Evolutionary conservation across 2,797 vertebrate species (phyloP).

Genomic region (Remorina albescens): DNA sequence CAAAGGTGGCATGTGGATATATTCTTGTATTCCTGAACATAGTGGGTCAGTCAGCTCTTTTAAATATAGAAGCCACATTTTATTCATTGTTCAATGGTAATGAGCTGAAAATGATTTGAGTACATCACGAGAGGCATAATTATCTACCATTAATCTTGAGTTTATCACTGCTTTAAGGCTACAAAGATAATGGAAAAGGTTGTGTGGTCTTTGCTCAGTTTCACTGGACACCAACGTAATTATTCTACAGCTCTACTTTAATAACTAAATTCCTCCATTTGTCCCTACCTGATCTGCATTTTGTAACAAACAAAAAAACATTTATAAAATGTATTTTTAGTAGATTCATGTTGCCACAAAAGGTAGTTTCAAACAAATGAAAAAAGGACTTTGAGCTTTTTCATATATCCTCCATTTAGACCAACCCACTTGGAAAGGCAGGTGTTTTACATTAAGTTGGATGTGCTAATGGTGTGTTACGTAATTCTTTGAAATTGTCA

Average conservation of each 20-base stretch:
- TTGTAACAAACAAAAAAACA: too few species aligned
- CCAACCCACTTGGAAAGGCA: too few species aligned
- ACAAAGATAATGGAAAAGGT: background rate
- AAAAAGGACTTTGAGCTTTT: too few species aligned
- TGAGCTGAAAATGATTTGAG: background rate
- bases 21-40: background rate
- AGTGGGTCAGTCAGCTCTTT: constrained; percentile 7
- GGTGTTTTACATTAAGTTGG: too few species aligned
- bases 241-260: background rate
- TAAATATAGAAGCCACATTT: background rate
- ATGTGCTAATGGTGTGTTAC: too few species aligned
- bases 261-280: background rate
- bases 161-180: background rate
- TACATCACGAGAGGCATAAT: background rate
- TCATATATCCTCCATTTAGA: too few species aligned
- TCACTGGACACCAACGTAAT: background rate
- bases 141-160: background rate
- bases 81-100: background rate
- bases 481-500: too few species aligned
- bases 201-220: background rate
- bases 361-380: background rate
- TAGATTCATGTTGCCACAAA: background rate
- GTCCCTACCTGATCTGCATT: background rate
- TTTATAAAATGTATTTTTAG: background rate
- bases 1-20: constrained; percentile 49